A percentile compares a stretch with the other conserved stretches of the same genome.
Conservation (phyloP, 2,113 vertebrate species). For the Scatophagus argus region DNA sequence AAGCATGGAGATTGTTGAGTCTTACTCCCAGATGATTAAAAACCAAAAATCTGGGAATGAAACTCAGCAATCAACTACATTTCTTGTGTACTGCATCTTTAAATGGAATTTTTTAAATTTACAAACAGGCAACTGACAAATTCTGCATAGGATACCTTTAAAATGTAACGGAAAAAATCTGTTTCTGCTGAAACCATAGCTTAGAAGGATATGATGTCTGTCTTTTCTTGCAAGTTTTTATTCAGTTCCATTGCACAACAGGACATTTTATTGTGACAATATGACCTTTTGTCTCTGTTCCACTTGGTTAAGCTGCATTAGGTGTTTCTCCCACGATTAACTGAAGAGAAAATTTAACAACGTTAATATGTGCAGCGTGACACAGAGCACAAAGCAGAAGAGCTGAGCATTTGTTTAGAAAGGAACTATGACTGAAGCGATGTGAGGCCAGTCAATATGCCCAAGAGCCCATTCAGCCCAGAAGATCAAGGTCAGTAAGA, state of each 20-base stretch:
- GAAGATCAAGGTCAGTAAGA: slow-evolving; percentile 71
- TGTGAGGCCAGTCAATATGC: slow-evolving; percentile 32
- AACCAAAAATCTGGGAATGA: too few species aligned
- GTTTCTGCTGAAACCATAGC: too few species aligned
- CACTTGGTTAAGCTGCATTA: background rate
- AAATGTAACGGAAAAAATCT: background rate
- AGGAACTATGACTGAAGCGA: slow-evolving; percentile 36
- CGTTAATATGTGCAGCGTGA: background rate
- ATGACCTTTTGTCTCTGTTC: background rate
- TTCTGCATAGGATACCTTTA: too few species aligned
- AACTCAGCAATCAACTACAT: too few species aligned
- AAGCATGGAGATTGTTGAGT: too few species aligned
- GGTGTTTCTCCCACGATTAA: background rate
- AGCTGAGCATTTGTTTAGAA: slow-evolving; percentile 24
- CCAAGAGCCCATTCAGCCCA: slow-evolving; percentile 55
- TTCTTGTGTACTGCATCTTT: too few species aligned
- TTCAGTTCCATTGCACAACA: background rate
- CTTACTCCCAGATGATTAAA: too few species aligned
- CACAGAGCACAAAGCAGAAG: slow-evolving; percentile 4
- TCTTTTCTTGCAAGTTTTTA: background rate
- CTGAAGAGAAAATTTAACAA: background rate
- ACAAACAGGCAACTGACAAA: too few species aligned
- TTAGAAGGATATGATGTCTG: background rate
- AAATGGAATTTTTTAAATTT: too few species aligned
- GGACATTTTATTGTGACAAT: background rate